Percentiles rank a stretch among this genome's conserved stretches.
phyloP scores from a whole-genome alignment of 92 coral and sea anemone species.

The Porites lobata region DNA sequence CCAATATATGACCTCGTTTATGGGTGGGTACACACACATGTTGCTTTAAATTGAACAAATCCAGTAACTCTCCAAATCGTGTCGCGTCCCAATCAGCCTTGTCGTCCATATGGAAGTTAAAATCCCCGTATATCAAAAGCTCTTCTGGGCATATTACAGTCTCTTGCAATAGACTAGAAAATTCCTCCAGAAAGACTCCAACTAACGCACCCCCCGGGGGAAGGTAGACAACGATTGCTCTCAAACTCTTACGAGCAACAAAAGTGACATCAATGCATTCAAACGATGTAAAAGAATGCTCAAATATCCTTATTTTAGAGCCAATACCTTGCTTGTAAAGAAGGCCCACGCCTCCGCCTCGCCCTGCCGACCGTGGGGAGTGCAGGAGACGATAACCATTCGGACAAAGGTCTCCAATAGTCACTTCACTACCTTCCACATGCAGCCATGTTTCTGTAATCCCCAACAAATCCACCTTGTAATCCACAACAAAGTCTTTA shows the following conservation, averaged over 20 bases:
- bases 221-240: constrained; percentile 27
- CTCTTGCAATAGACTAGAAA: constrained; percentile 18
- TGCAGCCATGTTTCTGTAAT: constrained; percentile 45
- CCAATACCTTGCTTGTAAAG: constrained; percentile 44
- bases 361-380: constrained; percentile 22
- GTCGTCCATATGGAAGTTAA: constrained; percentile 50
- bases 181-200: neutral
- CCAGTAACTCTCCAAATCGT: constrained; percentile 8
- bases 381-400: constrained; percentile 45
- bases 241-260: constrained; percentile 37
- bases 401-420: constrained; percentile 50
- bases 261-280: constrained; percentile 23
- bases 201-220: constrained; percentile 1
- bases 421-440: neutral
- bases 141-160: constrained; percentile 9
- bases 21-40: too few species aligned
- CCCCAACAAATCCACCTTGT: constrained; percentile 37
- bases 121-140: constrained; percentile 4
- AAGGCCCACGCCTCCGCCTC: constrained; percentile 41
- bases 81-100: constrained; percentile 22
- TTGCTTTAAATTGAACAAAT: too few species aligned
- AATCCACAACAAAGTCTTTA: constrained; percentile 36
- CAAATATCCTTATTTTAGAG: constrained; percentile 20
- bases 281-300: constrained; percentile 42
- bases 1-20: too few species aligned